These are phyloP conservation scores for Vombatus ursinus DNA, from an alignment of 2,113 vertebrate species.

Conservation along the genomic window DNA sequence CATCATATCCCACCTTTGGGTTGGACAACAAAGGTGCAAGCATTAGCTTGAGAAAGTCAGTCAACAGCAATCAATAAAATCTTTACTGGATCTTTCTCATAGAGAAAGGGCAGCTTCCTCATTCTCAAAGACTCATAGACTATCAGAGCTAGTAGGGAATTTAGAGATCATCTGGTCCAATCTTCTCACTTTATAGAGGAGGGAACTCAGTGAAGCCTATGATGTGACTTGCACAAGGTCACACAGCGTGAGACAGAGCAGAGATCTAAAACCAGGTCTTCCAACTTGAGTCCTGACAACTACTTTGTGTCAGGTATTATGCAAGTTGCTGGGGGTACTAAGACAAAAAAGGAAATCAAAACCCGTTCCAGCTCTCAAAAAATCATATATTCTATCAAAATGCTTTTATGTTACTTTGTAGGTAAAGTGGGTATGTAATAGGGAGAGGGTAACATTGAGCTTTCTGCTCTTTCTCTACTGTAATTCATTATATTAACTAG, in stretches of 20 bases:
- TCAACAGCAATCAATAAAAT: not conserved
- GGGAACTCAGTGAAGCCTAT: no score
- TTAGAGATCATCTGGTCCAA: not conserved
- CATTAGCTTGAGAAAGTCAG: not conserved
- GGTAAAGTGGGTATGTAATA: not conserved
- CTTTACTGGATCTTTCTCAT: not conserved
- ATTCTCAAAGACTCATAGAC: not conserved
- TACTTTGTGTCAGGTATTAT: not conserved
- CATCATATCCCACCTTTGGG: no score
- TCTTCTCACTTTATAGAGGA: fast-evolving
- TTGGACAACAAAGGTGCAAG: not conserved
- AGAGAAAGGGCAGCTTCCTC: not conserved
- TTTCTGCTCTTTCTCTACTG: not conserved
- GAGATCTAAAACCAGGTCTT: not conserved
- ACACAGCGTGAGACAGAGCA: fast-evolving
- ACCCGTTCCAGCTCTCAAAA: not conserved
- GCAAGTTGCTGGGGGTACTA: not conserved
- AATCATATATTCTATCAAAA: not conserved
- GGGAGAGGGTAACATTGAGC: not conserved
- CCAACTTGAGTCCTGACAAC: not conserved
- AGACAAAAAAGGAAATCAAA: not conserved
- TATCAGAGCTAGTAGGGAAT: not conserved
- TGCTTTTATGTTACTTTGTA: not conserved
- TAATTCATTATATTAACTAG: not conserved
- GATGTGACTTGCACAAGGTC: not conserved